Evolutionary conservation across 2,888 invertebrate genomes (phyloP).

Genomic region (Polietes domitor): DNA sequence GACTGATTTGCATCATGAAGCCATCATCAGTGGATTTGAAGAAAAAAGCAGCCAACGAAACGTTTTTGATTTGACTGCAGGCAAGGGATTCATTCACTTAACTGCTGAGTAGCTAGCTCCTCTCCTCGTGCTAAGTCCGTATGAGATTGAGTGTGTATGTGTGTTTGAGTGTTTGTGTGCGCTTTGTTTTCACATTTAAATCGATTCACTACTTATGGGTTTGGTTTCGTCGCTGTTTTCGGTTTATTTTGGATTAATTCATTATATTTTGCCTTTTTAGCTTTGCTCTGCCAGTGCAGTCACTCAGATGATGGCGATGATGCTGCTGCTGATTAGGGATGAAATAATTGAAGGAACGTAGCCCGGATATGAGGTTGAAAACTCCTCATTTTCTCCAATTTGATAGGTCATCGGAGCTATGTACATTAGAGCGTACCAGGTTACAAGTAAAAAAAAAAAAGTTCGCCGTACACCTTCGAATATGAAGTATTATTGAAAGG

Average conservation of each 20-base stretch:
- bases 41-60: constrained; percentile 22
- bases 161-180: not conserved
- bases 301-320: constrained; percentile 5
- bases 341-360: too few relatives aligned
- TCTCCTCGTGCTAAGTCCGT: not conserved
- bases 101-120: not conserved
- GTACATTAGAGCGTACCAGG: too few relatives aligned
- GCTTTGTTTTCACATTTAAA: constrained; percentile 24
- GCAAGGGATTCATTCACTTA: not conserved
- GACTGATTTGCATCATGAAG: constrained; percentile 26
- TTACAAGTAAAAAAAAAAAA: too few relatives aligned
- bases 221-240: constrained; percentile 12
- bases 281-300: constrained; percentile 15
- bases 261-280: constrained; percentile 55
- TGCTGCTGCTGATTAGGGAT: not conserved
- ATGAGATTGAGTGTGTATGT: too few relatives aligned
- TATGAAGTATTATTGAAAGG: too few relatives aligned
- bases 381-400: too few relatives aligned
- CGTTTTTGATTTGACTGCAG: constrained; percentile 6
- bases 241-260: constrained; percentile 63
- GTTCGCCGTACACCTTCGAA: too few relatives aligned
- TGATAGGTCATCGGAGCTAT: too few relatives aligned
- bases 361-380: too few relatives aligned
- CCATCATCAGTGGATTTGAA: constrained; percentile 3
- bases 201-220: constrained; percentile 33